Percentiles rank a stretch among this genome's conserved stretches.
These are phyloP conservation scores for Cataglyphis livida DNA, from an alignment of 2,888 invertebrate genomes.

Conservation along the genomic window DNA sequence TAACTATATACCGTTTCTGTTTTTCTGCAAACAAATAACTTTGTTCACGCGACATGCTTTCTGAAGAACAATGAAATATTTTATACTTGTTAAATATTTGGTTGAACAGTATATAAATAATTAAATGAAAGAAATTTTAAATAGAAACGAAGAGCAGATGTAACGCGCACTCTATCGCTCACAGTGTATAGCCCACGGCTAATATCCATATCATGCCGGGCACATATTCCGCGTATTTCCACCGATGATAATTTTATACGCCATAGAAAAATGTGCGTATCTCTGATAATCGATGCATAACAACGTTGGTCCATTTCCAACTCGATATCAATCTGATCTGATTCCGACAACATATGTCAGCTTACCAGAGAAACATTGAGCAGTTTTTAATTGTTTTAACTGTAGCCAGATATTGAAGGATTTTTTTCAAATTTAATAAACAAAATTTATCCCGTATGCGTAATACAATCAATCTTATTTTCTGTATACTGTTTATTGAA, in stretches of 20 bases:
- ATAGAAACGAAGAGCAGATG: constrained; percentile 46
- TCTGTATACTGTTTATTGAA: neutral
- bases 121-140: constrained; percentile 16
- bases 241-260: constrained; percentile 58
- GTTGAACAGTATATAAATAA: constrained; percentile 12
- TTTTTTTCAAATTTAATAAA: constrained; percentile 26
- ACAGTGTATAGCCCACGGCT: constrained; percentile 74
- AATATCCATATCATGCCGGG: constrained; percentile 71
- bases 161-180: constrained; percentile 68
- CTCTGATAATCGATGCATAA: constrained; percentile 55
- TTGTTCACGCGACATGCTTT: neutral
- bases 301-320: neutral
- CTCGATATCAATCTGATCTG: constrained; percentile 32
- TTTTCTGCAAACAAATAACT: neutral
- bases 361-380: neutral
- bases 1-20: neutral
- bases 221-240: constrained; percentile 61
- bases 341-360: constrained; percentile 34
- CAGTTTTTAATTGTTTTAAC: constrained; percentile 29
- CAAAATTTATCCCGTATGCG: neutral
- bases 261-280: constrained; percentile 52
- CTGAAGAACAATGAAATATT: constrained; percentile 5
- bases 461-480: constrained; percentile 7
- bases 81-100: neutral
- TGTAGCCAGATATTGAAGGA: neutral